These are phyloP conservation scores for Ectropis grisescens DNA, from an alignment of 1,140 invertebrate species.

Conservation along the genomic window DNA sequence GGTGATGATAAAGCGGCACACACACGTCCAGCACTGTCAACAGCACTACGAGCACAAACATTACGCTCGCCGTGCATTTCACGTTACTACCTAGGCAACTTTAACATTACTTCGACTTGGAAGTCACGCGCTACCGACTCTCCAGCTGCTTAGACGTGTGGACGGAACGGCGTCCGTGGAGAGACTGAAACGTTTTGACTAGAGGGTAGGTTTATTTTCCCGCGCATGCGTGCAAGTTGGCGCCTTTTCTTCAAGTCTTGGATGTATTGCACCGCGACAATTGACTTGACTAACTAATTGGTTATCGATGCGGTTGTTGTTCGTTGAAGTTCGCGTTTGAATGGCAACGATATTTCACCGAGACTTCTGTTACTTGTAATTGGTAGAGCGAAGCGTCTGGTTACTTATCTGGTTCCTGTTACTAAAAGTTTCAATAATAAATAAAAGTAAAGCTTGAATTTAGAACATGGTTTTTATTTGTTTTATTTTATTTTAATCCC, in stretches of 20 bases:
- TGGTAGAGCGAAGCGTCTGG: no score
- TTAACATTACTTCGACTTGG: not conserved
- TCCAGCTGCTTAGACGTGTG: no score
- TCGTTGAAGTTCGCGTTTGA: no score
- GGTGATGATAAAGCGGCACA: constrained; percentile 71
- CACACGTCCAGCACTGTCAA: constrained; percentile 53
- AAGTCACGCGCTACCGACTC: no score
- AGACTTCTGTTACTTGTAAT: no score
- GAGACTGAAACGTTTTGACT: constrained; percentile 40
- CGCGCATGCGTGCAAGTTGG: constrained; percentile 50
- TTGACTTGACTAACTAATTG: constrained; percentile 58
- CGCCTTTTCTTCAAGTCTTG: constrained; percentile 51
- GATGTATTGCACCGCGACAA: constrained; percentile 23
- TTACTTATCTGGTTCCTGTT: no score
- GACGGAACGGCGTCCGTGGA: constrained; percentile 21
- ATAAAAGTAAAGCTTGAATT: no score
- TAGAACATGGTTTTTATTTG: no score
- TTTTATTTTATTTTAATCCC: no score
- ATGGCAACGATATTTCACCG: no score
- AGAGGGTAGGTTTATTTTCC: constrained; percentile 17
- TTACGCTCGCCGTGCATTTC: constrained; percentile 48
- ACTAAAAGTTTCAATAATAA: no score
- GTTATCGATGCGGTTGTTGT: constrained; percentile 8
- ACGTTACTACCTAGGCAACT: constrained; percentile 25
- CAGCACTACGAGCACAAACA: constrained; percentile 45